A percentile compares a stretch with the other conserved stretches of the same genome.
Conservation (phyloP, 2,797 vertebrate genomes). For the Alca torda region DNA sequence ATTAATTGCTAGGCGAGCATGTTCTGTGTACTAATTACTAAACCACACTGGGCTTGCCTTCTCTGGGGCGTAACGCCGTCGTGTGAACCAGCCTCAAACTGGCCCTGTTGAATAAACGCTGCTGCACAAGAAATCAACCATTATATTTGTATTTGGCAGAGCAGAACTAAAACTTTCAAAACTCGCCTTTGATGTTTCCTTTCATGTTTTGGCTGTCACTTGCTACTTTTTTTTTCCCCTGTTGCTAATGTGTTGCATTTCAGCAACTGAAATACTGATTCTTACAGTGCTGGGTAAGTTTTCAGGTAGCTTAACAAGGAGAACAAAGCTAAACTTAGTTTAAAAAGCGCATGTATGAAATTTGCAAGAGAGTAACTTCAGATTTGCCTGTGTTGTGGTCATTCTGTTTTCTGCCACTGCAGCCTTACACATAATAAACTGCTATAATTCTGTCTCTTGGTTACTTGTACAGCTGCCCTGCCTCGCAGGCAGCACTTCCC, state of each 20-base stretch:
- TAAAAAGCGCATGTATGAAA: background rate
- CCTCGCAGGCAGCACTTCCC: background rate
- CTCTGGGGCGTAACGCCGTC: background rate
- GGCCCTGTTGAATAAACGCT: background rate
- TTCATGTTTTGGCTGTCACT: background rate
- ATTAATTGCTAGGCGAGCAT: background rate
- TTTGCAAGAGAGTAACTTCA: background rate
- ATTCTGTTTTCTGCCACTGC: background rate
- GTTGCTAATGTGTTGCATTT: background rate
- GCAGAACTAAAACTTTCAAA: background rate
- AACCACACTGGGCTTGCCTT: background rate
- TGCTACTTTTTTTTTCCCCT: background rate
- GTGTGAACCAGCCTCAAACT: background rate
- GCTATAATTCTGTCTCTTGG: background rate
- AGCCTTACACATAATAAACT: background rate
- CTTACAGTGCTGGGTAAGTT: background rate
- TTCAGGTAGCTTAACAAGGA: background rate
- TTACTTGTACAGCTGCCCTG: background rate
- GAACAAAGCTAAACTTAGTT: background rate
- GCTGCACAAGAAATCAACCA: rapidly evolving
- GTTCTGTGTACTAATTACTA: background rate
- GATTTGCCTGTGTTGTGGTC: background rate
- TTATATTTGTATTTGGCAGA: background rate
- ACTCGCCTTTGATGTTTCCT: background rate
- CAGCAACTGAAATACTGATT: background rate